Evolutionary conservation across 2,797 vertebrate genomes (phyloP).

Genomic region (Acomys russatus): DNA sequence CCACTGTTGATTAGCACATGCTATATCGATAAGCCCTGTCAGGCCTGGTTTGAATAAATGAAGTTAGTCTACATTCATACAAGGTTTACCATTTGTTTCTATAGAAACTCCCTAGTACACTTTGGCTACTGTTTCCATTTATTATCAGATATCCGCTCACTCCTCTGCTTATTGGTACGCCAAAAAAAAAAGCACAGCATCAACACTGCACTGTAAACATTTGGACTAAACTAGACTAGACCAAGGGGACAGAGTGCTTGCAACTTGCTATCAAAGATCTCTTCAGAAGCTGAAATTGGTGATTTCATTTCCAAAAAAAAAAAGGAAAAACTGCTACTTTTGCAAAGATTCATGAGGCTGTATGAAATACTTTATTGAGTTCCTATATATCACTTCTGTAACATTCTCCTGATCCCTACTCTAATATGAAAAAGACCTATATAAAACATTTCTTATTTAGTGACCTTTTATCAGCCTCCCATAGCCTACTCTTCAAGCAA

Average conservation of each 20-base stretch:
- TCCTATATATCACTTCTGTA: neutral
- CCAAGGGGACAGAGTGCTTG: neutral
- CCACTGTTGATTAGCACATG: neutral
- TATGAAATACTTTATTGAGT: conserved; percentile 33
- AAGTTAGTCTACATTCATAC: conserved; percentile 1
- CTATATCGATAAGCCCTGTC: conserved; percentile 27
- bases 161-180: neutral
- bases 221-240: neutral
- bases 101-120: conserved; percentile 56
- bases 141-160: conserved; percentile 40
- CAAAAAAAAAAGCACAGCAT: neutral
- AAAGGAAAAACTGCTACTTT: conserved; percentile 20
- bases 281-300: neutral
- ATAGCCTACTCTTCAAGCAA: neutral
- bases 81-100: conserved; percentile 67
- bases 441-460: neutral
- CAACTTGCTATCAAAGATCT: neutral
- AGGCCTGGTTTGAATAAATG: conserved; percentile 53
- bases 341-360: neutral
- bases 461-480: neutral
- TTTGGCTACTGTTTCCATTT: conserved; percentile 50
- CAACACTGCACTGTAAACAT: neutral
- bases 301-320: neutral
- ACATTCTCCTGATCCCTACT: neutral
- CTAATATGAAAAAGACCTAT: conserved; percentile 8